Evolutionary conservation across 2,888 invertebrate genomes (phyloP), one percentile per base, ranked within the genome.

Genomic region (Ophion ventricosus): DNA sequence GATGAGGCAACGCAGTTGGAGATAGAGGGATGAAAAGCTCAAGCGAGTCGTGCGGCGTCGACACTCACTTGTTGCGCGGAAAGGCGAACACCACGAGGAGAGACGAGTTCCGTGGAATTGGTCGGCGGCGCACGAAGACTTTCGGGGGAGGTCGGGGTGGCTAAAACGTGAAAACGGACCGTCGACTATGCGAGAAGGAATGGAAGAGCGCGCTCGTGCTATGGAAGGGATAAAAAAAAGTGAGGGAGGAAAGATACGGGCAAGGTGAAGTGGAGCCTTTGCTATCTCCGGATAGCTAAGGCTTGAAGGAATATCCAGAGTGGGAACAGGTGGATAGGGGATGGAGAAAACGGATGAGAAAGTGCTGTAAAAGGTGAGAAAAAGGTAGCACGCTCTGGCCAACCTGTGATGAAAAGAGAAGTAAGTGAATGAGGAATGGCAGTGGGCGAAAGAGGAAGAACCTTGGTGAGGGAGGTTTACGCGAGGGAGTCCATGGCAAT

Each of bases 51-150:
- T 76, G 82, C 82, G 73, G 49, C 66, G 59, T 56, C 90, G 88
- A 85, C 88, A 90, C 89, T 91, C 93, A 93, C 93, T 93, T 93
- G 93, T 93, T 93, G 93, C 93, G 84, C 90, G 83, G 87, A 69
- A 85, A 85, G 86, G 76, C 85, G 85, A 80, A 78, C 61, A 64
- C 81, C 59, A 40, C 82, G 70, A 76, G 78, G 84, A 81, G 81
- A 86, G 85, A 85, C 83, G 86, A 86, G 84, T 61, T 76, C 25
- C 64, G 40, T 70, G 78, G 72, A 78, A 72, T 49, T 49, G 66
- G 54, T 63, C 63, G 49, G 25, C n/a, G 67, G 11, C 25, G 73
- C 14, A 61, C 61, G 54, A 29, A 67, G 59, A 80, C 25, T n/a
- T 23, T 64, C 29, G n/a, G 23, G 5, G 20, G 23, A n/a, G 49